Percentiles rank a stretch among this genome's conserved stretches.
Evolutionary conservation across 2,113 vertebrate species (phyloP).

Genomic region (Scomber colias): DNA sequence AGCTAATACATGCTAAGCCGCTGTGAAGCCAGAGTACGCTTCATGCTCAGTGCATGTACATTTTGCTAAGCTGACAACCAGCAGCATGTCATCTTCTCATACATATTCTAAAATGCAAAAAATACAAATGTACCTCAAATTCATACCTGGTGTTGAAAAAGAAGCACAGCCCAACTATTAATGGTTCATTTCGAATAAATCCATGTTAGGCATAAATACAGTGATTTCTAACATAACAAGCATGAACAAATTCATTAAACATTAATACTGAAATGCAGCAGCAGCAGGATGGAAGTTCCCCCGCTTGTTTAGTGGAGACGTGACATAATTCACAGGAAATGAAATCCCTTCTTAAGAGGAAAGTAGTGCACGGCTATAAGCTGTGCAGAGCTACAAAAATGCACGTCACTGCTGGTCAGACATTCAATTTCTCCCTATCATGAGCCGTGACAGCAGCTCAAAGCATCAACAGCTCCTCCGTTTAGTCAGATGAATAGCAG

Average conservation of each 20-base stretch:
- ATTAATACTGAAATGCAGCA: conserved; percentile 9
- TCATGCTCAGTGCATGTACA: background rate
- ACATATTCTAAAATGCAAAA: conserved; percentile 12
- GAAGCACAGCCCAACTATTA: background rate
- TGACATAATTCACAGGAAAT: conserved; percentile 24
- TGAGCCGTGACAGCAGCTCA: conserved; percentile 36
- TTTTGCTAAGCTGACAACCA: conserved; percentile 1
- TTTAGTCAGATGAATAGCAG: conserved; percentile 40
- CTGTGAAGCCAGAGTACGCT: conserved; percentile 1
- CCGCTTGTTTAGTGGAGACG: background rate
- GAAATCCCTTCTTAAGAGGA: background rate
- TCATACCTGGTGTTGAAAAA: background rate
- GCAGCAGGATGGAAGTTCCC: background rate
- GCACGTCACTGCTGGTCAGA: conserved; percentile 6
- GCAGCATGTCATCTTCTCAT: conserved; percentile 18
- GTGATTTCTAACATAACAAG: conserved; percentile 6
- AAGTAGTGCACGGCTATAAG: background rate
- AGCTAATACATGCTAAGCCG: no score
- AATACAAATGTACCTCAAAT: background rate
- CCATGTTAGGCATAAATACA: background rate
- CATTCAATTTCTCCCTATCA: conserved; percentile 49
- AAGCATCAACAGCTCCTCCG: conserved; percentile 10
- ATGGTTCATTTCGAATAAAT: background rate
- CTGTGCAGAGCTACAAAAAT: background rate
- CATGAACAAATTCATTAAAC: conserved; percentile 4